phyloP scores from a whole-genome alignment of 2,113 vertebrate genomes.

The Ciconia boyciana region DNA sequence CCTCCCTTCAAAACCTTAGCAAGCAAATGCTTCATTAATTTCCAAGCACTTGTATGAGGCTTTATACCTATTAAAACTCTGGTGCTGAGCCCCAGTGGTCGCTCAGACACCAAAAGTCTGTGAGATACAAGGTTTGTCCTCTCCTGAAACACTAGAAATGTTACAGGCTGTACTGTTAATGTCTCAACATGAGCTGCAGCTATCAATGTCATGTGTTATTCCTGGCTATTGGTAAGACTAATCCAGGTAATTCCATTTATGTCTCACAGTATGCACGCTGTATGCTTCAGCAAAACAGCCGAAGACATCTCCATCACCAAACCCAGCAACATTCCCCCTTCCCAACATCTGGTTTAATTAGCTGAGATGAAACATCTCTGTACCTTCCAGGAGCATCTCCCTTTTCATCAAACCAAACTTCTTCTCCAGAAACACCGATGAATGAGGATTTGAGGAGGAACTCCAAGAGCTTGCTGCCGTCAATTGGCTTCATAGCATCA shows the following conservation, averaged over 20 bases:
- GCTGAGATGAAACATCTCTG: not conserved
- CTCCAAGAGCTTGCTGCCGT: conserved; percentile 94
- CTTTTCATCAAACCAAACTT: conserved; percentile 96
- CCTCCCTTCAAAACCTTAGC: not conserved
- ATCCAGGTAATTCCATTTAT: not conserved
- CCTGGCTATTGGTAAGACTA: not conserved
- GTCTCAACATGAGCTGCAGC: not conserved
- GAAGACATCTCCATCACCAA: not conserved
- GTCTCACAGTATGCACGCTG: not conserved
- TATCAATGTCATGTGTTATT: not conserved
- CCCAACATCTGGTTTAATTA: not conserved
- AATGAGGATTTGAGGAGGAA: conserved; percentile 94
- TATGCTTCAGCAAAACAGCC: not conserved
- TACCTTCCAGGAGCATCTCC: conserved; percentile 98
- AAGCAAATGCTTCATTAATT: not conserved
- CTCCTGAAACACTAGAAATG: not conserved
- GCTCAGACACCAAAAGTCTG: not conserved
- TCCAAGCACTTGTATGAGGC: not conserved
- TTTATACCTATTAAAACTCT: not conserved
- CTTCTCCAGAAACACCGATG: conserved; percentile 91
- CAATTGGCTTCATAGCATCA: conserved; percentile 94
- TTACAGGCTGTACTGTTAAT: not conserved
- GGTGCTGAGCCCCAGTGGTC: not conserved
- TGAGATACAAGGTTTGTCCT: not conserved
- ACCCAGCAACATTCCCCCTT: not conserved